Base-by-base conservation (phyloP, 2,888 invertebrate genomes). In the Synergus umbraculus region DNA sequence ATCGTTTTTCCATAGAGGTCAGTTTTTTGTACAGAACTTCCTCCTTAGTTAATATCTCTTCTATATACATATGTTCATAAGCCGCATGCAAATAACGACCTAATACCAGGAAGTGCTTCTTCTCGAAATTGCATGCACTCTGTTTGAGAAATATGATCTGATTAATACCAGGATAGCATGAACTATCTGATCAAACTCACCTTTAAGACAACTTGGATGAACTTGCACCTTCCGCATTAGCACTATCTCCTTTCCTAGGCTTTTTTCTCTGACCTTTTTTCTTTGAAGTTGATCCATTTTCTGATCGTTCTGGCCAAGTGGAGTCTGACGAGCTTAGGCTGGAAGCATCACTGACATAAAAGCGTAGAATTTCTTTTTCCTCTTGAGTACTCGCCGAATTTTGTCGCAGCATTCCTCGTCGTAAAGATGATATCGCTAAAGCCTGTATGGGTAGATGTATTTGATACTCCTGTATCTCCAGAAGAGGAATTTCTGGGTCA, bases 391-490 rank as follows among this genome's bases (percentile, higher is more conserved):
- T 15, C n/a, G 18, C 13, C 22, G 29, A 18, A 69, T 69, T 69
- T 9, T 37, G 29, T 13, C 37, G 22, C 37, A 13, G 46, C 1
- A 4, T 54, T 37, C 3, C 49, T 29, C 49, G 49, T 15, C 49
- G 15, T 73, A 54, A 54, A 4, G 29, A 29, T 46, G 73, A 73
- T 29, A 84, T 79, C 41, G 78, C 81, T 4, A 67, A 82, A 29
- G 86, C 86, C 18, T 79, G 76, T 63, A 15, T 76, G 3, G 87
- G 87, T 13, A 84, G 64, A 78, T 87, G 84, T 8, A 83, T 77
- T 77, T 87, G 87, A 66, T 82, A 78, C 29, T 81, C 81, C 49
- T 63, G 78, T 22, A 81, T 22, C 29, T 78, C 15, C 10, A 60
- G 37, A 13, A 44, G 12, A 13, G 43, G 13, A 13, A 63, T 63